These are phyloP conservation scores for Pseudococcus longispinus DNA, from an alignment of 2,888 invertebrate species.

Conservation along the genomic window DNA sequence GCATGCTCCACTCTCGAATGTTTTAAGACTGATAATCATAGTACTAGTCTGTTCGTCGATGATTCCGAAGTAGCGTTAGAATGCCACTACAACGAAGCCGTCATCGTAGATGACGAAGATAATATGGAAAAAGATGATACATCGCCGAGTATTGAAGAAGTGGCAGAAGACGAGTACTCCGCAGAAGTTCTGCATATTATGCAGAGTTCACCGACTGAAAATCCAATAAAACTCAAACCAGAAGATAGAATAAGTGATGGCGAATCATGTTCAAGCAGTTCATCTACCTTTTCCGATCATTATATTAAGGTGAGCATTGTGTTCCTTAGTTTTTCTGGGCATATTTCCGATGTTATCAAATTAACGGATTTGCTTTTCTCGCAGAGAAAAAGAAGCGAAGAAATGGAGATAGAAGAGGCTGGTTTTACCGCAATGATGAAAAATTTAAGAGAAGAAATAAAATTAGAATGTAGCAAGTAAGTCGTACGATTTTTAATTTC, in stretches of 20 bases:
- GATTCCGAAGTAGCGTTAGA: constrained; percentile 51
- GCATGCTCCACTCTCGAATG: constrained; percentile 53
- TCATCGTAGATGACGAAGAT: constrained; percentile 52
- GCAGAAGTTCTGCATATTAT: background rate
- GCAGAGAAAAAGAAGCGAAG: constrained; percentile 50
- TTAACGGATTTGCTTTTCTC: background rate
- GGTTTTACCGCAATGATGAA: background rate
- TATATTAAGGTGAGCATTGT: constrained; percentile 45
- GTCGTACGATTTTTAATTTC: background rate
- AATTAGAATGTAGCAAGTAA: constrained; percentile 26
- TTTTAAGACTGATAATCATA: constrained; percentile 53
- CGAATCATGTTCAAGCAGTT: constrained; percentile 44
- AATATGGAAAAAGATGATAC: background rate
- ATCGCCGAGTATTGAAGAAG: too few relatives aligned
- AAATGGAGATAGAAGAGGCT: constrained; percentile 44
- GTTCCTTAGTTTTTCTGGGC: background rate
- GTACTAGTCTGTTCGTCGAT: constrained; percentile 54
- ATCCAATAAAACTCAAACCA: constrained; percentile 23
- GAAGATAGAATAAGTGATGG: constrained; percentile 49
- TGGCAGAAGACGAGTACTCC: background rate
- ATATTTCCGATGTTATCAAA: background rate
- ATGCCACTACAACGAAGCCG: constrained; percentile 50
- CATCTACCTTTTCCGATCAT: constrained; percentile 42
- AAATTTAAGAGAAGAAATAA: constrained; percentile 30
- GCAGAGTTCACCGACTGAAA: constrained; percentile 7